These are phyloP conservation scores for Chaetophractus vellerosus DNA, from an alignment of 2,797 vertebrate genomes.

Conservation along the genomic window DNA sequence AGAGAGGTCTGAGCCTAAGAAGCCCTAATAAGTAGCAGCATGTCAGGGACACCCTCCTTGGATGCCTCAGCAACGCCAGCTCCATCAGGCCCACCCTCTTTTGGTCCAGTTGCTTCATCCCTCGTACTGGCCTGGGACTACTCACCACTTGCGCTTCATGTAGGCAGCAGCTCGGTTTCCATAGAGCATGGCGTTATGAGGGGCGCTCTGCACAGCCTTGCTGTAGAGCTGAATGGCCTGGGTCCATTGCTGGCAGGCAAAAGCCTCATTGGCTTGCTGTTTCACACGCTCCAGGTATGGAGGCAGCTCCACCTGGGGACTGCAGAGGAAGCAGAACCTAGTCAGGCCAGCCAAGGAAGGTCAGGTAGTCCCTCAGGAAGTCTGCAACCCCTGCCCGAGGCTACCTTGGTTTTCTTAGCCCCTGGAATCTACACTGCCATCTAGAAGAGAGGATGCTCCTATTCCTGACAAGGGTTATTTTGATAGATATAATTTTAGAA, in stretches of 20 bases:
- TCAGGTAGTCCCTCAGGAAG: background rate
- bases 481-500: conserved; percentile 4
- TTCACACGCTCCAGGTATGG: conserved; percentile 97
- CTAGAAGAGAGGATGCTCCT: conserved; percentile 14
- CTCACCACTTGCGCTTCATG: conserved; percentile 99
- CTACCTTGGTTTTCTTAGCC: background rate
- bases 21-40: background rate
- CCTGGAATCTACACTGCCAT: background rate
- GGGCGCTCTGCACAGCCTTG: conserved; percentile 95
- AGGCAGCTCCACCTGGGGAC: conserved; percentile 94
- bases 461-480: background rate
- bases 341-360: conserved; percentile 45
- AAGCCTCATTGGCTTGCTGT: conserved; percentile 98
- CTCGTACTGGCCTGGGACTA: background rate
- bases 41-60: background rate
- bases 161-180: conserved; percentile 99
- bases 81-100: background rate
- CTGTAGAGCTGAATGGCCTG: conserved; percentile 99
- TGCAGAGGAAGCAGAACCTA: conserved; percentile 74
- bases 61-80: background rate
- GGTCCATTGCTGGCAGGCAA: conserved; percentile 98
- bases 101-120: background rate
- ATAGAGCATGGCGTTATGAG: conserved; percentile 97
- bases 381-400: background rate
- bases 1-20: background rate